A percentile compares a stretch with the other conserved stretches of the same genome.
Evolutionary conservation across 1,140 invertebrate genomes (phyloP).

Genomic region (Drosophila lacteicornis): DNA sequence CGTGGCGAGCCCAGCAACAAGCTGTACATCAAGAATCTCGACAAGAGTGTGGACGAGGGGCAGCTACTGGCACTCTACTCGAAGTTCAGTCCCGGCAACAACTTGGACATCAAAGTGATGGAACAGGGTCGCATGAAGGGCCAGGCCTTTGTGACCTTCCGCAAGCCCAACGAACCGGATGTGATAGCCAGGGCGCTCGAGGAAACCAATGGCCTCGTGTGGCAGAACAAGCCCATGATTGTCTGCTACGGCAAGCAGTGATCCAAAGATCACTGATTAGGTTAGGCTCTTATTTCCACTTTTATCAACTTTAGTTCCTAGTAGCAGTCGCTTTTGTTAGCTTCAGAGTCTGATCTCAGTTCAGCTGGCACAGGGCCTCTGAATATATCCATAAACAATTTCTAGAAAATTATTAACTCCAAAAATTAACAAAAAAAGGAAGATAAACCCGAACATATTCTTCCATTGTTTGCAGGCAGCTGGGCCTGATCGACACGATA

Average conservation of each 20-base stretch:
- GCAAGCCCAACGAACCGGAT: constrained; percentile 42
- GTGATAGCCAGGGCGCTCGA: constrained; percentile 90
- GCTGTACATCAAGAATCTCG: constrained; percentile 96
- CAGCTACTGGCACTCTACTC: constrained; percentile 93
- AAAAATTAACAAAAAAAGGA: constrained; percentile 10
- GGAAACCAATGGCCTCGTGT: constrained; percentile 96
- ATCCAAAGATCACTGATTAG: constrained; percentile 1
- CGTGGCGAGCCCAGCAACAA: constrained; percentile 92
- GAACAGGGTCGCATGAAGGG: constrained; percentile 98
- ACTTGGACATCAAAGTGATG: constrained; percentile 90
- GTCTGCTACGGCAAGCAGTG: constrained; percentile 90
- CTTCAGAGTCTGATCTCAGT: constrained; percentile 8
- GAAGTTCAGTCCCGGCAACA: constrained; percentile 86
- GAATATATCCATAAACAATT: constrained; percentile 9
- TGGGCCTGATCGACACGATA: constrained; percentile 84
- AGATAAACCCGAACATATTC: not conserved
- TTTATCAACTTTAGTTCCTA: not conserved
- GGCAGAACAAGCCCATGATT: constrained; percentile 87
- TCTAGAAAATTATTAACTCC: constrained; percentile 41
- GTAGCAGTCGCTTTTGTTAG: constrained; percentile 26
- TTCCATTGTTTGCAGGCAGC: constrained; percentile 67
- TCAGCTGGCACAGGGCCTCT: constrained; percentile 12
- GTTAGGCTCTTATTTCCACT: not conserved
- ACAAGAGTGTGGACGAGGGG: constrained; percentile 90
- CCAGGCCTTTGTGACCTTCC: constrained; percentile 92